phyloP scores from a whole-genome alignment of 2,888 invertebrate species.

The Diarsia mendica region DNA sequence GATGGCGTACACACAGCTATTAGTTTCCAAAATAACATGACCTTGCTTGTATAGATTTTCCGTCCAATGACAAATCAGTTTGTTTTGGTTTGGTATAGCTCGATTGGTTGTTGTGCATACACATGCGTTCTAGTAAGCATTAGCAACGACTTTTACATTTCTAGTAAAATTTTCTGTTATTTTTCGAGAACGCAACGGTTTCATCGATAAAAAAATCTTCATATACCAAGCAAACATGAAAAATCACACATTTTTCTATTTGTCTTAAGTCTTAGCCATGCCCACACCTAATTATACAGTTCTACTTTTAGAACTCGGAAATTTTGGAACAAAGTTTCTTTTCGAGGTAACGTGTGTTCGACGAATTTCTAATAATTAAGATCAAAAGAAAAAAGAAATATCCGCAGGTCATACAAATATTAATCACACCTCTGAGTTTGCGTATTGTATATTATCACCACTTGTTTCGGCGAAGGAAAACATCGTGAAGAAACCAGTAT shows the following conservation, averaged over 20 bases:
- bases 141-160: too few species aligned
- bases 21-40: too few species aligned
- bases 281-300: constrained; percentile 27
- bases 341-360: neutral
- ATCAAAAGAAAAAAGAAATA: neutral
- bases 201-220: neutral
- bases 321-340: neutral
- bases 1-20: too few species aligned
- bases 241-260: constrained; percentile 54
- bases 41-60: too few species aligned
- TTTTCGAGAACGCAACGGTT: neutral
- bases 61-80: too few species aligned
- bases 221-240: constrained; percentile 27
- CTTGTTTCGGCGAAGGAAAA: too few species aligned
- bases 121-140: too few species aligned
- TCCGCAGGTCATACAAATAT: neutral
- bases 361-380: constrained; percentile 2
- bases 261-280: neutral
- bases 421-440: too few species aligned
- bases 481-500: too few species aligned
- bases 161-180: neutral
- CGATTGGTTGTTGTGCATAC: too few species aligned
- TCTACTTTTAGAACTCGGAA: constrained; percentile 18
- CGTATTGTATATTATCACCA: too few species aligned
- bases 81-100: too few species aligned